Conservation (phyloP, 2,113 vertebrate species). For the Oenanthe melanoleuca region DNA sequence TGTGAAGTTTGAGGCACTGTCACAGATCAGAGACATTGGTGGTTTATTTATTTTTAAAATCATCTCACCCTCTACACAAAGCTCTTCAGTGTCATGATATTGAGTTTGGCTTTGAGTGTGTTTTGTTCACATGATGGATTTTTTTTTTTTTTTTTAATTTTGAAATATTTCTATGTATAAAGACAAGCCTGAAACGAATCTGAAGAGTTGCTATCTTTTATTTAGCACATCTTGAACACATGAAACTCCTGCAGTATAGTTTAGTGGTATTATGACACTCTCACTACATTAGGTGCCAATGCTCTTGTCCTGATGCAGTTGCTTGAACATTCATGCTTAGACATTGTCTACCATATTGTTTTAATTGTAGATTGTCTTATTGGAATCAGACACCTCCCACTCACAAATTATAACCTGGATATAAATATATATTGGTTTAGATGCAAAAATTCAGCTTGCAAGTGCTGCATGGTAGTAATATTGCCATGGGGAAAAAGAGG, state of each 20-base stretch:
- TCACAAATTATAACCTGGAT: not conserved
- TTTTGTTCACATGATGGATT: not conserved
- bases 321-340: not conserved
- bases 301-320: not conserved
- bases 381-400: not conserved
- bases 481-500: not conserved
- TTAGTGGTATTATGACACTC: not conserved
- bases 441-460: not conserved
- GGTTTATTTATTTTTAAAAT: not conserved
- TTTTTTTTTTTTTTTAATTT: not conserved
- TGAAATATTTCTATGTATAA: not conserved
- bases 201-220: not conserved
- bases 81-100: rapidly evolving
- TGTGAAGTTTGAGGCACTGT: not conserved
- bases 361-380: not conserved
- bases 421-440: not conserved
- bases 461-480: not conserved
- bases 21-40: not conserved
- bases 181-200: not conserved
- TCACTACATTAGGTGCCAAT: not conserved
- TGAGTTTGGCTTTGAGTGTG: not conserved
- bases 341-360: not conserved
- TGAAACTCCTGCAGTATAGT: not conserved
- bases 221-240: not conserved
- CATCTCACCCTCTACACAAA: not conserved